Conservation (phyloP, 2,888 invertebrate genomes). For the Pollenia griseotomentosa region DNA sequence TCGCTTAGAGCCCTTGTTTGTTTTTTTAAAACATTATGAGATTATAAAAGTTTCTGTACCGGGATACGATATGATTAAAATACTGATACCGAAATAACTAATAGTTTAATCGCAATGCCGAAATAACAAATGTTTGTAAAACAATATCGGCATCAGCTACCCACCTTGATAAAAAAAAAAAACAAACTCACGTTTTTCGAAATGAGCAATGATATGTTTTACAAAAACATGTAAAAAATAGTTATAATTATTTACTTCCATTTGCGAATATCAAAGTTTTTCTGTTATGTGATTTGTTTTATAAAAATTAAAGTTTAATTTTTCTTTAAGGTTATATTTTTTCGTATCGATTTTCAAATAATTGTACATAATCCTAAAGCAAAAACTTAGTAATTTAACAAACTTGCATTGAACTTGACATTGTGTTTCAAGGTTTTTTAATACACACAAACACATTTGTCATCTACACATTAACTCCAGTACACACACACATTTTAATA, state of each 20-base stretch:
- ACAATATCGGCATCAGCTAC: too few species aligned
- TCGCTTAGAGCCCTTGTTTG: too few species aligned
- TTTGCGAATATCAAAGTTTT: neutral
- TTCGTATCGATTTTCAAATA: conserved; percentile 45
- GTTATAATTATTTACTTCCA: neutral
- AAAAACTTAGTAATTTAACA: conserved; percentile 50
- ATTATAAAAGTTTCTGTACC: too few species aligned
- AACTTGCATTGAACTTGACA: conserved; percentile 68
- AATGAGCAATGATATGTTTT: too few species aligned
- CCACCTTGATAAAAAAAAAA: too few species aligned
- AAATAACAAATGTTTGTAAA: too few species aligned
- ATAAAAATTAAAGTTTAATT: conserved; percentile 19
- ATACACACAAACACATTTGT: conserved; percentile 40
- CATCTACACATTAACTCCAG: conserved; percentile 42
- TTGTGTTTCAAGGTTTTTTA: conserved; percentile 60
- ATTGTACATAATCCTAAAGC: conserved; percentile 18
- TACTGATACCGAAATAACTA: too few species aligned
- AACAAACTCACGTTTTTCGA: too few species aligned
- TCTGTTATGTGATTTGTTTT: neutral
- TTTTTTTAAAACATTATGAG: too few species aligned
- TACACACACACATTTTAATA: neutral
- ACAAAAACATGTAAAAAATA: too few species aligned
- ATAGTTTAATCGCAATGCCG: too few species aligned
- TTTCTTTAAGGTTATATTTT: conserved; percentile 5
- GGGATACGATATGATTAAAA: too few species aligned